phyloP scores from a whole-genome alignment of 2,888 invertebrate species.

The Sisyra terminalis region DNA sequence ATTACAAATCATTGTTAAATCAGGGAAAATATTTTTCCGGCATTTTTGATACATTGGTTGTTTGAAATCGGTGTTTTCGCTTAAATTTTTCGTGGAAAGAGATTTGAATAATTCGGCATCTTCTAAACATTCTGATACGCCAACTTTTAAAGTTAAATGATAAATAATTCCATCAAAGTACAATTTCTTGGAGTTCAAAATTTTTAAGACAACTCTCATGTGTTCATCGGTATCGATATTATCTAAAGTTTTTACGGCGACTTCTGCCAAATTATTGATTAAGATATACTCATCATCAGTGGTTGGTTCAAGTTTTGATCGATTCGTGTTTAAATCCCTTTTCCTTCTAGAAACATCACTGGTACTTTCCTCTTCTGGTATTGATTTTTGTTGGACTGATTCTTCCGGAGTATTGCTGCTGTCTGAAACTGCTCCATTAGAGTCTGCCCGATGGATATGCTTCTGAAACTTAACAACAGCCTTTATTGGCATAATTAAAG shows the following conservation, averaged over 20 bases:
- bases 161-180: slow-evolving; percentile 23
- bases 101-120: slow-evolving; percentile 11
- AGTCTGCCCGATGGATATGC: not conserved
- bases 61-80: not conserved
- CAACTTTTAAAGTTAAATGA: slow-evolving; percentile 26
- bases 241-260: slow-evolving; percentile 30
- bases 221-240: slow-evolving; percentile 30
- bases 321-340: slow-evolving; percentile 1
- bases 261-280: slow-evolving; percentile 26
- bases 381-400: not conserved
- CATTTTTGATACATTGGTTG: slow-evolving; percentile 12
- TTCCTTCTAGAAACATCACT: slow-evolving; percentile 3
- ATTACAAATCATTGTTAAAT: slow-evolving; percentile 33
- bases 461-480: slow-evolving; percentile 6
- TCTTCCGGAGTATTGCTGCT: slow-evolving; percentile 2
- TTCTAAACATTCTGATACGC: slow-evolving; percentile 27
- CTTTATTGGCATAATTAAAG: slow-evolving; percentile 4
- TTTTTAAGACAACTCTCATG: slow-evolving; percentile 28
- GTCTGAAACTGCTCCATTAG: slow-evolving; percentile 4
- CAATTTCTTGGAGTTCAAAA: slow-evolving; percentile 27
- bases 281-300: slow-evolving; percentile 8
- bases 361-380: slow-evolving; percentile 5
- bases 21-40: slow-evolving; percentile 20
- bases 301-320: slow-evolving; percentile 7
- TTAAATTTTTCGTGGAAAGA: slow-evolving; percentile 7